Evolutionary conservation across 2,797 vertebrate species (phyloP), one percentile per base, ranked within the genome.

Genomic region (Muraenolepis orangiensis): DNA sequence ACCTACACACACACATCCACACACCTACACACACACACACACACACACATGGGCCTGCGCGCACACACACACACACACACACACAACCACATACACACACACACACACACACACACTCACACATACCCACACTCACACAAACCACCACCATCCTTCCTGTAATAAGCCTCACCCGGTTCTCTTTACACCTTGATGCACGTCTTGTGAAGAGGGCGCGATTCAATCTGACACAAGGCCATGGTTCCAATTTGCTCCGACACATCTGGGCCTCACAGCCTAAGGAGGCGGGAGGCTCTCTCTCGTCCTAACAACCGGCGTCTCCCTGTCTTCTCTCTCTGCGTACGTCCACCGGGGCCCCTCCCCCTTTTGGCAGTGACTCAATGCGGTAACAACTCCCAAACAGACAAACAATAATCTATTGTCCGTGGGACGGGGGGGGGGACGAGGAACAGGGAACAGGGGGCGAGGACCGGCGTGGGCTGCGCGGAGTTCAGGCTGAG

Each of bases 351-450:
- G 18, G 14, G 18, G 42, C 14, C 46, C 46, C 20, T 16, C 4
- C 13, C 13, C 13, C n/a, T n/a, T n/a, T n/a, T 51, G 18, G 18
- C 14, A n/a, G 46, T n/a, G 20, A n/a, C 46, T 20, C 46, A 20
- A 51, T n/a, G 5, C 46, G 1, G 18, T 16, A 51, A 51, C 46
- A n/a, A 61, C 14, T 23, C 20, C 57, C 57, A 26, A n/a, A 20
- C 3, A 11, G 57, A 61, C n/a, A 10, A 83, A 91, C 91, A 93
- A 91, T 91, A 61, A 75, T 70, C 82, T 74, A 93, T 91, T 91
- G 90, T 93, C 76, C 76, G 40, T 76, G 2, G 71, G n/a, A n/a
- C n/a, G 7, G 23, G n/a, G n/a, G n/a, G n/a, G n/a, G n/a, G n/a
- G n/a, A n/a, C n/a, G n/a, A n/a, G n/a, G n/a, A n/a, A n/a, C n/a